Evolutionary conservation across 2,888 invertebrate genomes (phyloP).

Genomic region (Acleris emargana): DNA sequence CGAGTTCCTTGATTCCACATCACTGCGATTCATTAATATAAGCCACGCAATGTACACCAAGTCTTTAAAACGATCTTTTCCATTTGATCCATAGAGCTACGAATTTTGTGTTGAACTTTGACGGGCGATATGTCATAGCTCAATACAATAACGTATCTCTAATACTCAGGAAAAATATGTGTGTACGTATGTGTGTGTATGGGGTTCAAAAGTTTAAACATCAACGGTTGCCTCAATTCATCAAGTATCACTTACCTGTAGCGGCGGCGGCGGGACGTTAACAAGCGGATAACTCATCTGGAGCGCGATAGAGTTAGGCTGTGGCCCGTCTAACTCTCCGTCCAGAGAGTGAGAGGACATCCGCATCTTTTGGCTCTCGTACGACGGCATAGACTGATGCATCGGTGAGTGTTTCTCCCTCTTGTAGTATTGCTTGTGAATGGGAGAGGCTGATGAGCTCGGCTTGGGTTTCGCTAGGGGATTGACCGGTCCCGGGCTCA

Average conservation of each 20-base stretch:
- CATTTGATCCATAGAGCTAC: too few species aligned
- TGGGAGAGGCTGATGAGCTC: slow-evolving; percentile 45
- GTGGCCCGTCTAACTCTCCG: slow-evolving; percentile 70
- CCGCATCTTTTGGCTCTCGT: slow-evolving; percentile 55
- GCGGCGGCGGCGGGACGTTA: slow-evolving; percentile 79
- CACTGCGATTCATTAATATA: too few species aligned
- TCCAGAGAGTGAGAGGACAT: slow-evolving; percentile 73
- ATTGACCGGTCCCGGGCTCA: slow-evolving; percentile 46
- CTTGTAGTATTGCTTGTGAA: slow-evolving; percentile 53
- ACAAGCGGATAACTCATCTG: slow-evolving; percentile 87
- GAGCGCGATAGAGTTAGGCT: slow-evolving; percentile 85
- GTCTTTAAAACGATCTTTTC: too few species aligned
- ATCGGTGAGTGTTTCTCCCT: slow-evolving; percentile 53
- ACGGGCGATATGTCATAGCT: too few species aligned
- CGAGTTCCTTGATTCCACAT: too few species aligned
- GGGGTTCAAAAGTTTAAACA: too few species aligned
- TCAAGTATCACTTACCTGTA: slow-evolving; percentile 59
- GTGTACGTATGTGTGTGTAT: too few species aligned
- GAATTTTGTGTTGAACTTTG: too few species aligned
- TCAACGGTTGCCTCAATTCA: too few species aligned
- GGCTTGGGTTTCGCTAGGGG: slow-evolving; percentile 58
- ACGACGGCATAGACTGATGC: slow-evolving; percentile 66
- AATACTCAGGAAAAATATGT: too few species aligned
- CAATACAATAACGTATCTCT: too few species aligned
- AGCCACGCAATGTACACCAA: too few species aligned